phyloP scores from a whole-genome alignment of 1,140 invertebrate species.

The Drosophila novamexicana region DNA sequence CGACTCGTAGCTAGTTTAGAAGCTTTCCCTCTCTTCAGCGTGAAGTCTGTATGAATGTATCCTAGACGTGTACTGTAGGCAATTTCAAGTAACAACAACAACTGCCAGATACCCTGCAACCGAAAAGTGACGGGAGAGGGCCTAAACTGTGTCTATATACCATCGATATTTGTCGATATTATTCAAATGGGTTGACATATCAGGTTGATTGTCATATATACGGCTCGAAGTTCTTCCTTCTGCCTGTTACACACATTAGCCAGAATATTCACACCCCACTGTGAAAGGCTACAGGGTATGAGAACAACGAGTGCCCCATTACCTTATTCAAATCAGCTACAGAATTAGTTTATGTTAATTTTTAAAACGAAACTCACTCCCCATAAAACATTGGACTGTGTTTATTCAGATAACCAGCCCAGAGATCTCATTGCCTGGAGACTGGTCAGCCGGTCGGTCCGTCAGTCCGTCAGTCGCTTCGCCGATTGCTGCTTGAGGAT shows the following conservation, averaged over 20 bases:
- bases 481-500: constrained; percentile 23
- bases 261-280: neutral
- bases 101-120: neutral
- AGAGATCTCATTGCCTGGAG: constrained; percentile 29
- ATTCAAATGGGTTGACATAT: too few relatives aligned
- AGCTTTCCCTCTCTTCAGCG: constrained; percentile 45
- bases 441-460: neutral
- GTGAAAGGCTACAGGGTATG: neutral
- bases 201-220: too few relatives aligned
- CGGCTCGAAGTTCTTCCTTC: too few relatives aligned
- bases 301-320: constrained; percentile 43
- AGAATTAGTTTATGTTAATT: constrained; percentile 82
- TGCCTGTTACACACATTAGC: neutral
- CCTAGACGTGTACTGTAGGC: constrained; percentile 15
- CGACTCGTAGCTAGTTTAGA: constrained; percentile 63
- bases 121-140: too few relatives aligned
- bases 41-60: constrained; percentile 9
- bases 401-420: constrained; percentile 68
- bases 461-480: constrained; percentile 9
- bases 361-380: constrained; percentile 42
- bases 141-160: too few relatives aligned
- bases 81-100: constrained; percentile 18
- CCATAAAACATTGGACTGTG: constrained; percentile 47
- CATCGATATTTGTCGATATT: too few relatives aligned
- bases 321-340: constrained; percentile 81